Conservation (phyloP, 2,888 invertebrate genomes). For the Linyphia triangularis region DNA sequence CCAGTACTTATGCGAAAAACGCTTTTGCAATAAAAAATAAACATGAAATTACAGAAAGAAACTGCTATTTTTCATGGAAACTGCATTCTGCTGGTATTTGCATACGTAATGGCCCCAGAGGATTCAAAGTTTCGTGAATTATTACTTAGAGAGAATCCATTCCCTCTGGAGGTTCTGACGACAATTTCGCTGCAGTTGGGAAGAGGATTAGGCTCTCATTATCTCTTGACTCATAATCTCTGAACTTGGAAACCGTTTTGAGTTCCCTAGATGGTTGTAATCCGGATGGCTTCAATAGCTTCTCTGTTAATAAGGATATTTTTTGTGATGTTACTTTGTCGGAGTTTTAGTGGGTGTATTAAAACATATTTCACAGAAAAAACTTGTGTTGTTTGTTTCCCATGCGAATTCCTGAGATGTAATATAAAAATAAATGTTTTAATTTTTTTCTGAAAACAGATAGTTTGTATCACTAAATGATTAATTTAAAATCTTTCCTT, state of each 20-base stretch:
- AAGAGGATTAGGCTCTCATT: constrained; percentile 17
- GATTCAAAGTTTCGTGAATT: constrained; percentile 6
- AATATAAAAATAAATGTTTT: too few relatives aligned
- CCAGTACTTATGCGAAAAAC: neutral
- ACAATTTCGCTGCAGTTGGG: constrained; percentile 13
- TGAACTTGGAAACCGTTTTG: constrained; percentile 27
- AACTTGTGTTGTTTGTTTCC: too few relatives aligned
- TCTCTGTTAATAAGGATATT: neutral
- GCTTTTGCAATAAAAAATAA: constrained; percentile 15
- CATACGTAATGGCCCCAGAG: constrained; percentile 25
- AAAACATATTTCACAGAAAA: too few relatives aligned
- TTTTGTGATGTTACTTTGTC: neutral
- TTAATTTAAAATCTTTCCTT: too few relatives aligned
- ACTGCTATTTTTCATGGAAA: neutral
- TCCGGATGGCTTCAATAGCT: neutral
- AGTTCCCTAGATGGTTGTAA: constrained; percentile 7
- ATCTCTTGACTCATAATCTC: constrained; percentile 22
- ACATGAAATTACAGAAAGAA: neutral
- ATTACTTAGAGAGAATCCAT: neutral
- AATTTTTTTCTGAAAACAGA: too few relatives aligned
- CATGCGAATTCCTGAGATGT: too few relatives aligned
- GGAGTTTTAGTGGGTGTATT: too few relatives aligned
- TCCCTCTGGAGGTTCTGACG: constrained; percentile 18
- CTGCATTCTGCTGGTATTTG: constrained; percentile 17
- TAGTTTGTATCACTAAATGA: too few relatives aligned